Percentiles rank a stretch among this genome's conserved stretches.
Conservation (phyloP, 1,140 invertebrate species). For the Drosophila kepulauana region DNA sequence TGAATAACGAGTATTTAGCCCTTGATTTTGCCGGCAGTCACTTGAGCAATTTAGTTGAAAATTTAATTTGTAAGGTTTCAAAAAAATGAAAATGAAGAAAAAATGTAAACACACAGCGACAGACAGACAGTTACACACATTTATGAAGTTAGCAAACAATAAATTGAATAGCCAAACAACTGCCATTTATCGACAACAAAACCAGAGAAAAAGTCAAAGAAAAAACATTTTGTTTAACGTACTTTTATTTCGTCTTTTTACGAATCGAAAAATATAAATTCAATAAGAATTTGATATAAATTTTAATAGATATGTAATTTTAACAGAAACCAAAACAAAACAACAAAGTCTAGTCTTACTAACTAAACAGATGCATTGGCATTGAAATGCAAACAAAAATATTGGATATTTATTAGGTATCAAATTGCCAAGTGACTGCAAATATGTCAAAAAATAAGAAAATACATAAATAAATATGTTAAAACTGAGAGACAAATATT, state of each 20-base stretch:
- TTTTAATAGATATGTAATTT: constrained; percentile 68
- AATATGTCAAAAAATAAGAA: constrained; percentile 58
- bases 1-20: constrained; percentile 18
- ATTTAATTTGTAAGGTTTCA: constrained; percentile 72
- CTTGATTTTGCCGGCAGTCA: constrained; percentile 59
- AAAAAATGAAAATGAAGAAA: constrained; percentile 14
- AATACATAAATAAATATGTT: constrained; percentile 20
- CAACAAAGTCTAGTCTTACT: constrained; percentile 47
- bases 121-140: constrained; percentile 9
- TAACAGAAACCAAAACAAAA: constrained; percentile 39
- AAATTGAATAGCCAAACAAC: constrained; percentile 76
- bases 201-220: constrained; percentile 39
- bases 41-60: constrained; percentile 62
- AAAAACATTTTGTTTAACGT: constrained; percentile 62
- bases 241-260: constrained; percentile 66
- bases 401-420: constrained; percentile 44
- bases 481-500: constrained; percentile 52
- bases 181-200: constrained; percentile 72
- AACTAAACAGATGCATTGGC: constrained; percentile 46
- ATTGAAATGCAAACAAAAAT: constrained; percentile 44
- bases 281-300: constrained; percentile 70
- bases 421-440: constrained; percentile 75
- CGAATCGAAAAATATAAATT: constrained; percentile 53
- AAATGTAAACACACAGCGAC: no score
- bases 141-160: constrained; percentile 48